phyloP scores from a whole-genome alignment of 2,888 invertebrate species.

The Crepidodera aurea region DNA sequence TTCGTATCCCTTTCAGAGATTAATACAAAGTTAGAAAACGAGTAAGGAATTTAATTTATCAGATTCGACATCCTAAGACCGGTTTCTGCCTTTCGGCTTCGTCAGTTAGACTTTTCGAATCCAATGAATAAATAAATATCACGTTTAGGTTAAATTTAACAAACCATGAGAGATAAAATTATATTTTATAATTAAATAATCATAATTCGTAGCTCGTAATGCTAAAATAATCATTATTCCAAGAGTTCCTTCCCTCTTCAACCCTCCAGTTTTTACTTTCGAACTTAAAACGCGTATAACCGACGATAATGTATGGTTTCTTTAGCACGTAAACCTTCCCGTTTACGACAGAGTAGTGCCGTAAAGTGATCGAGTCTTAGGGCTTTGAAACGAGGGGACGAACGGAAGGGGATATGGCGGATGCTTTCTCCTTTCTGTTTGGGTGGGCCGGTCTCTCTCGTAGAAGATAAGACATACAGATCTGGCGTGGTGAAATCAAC shows the following conservation, averaged over 20 bases:
- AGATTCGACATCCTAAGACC: no score
- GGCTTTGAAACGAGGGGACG: conserved; percentile 6
- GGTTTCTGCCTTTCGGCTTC: no score
- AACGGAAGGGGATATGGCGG: conserved; percentile 35
- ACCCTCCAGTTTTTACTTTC: conserved; percentile 25
- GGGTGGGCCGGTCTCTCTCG: conserved; percentile 43
- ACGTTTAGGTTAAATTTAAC: no score
- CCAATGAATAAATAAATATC: no score
- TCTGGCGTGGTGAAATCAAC: conserved; percentile 60
- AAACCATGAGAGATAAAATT: no score
- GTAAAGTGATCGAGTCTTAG: conserved; percentile 17
- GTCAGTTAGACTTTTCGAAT: no score
- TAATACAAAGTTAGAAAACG: no score
- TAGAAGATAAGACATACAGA: conserved; percentile 61
- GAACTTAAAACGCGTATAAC: conserved; percentile 28
- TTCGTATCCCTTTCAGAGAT: no score
- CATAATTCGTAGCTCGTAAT: no score
- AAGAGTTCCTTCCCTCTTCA: background rate
- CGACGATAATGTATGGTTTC: conserved; percentile 31
- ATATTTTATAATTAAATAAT: no score
- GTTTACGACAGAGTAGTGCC: conserved; percentile 20
- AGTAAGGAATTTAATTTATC: no score
- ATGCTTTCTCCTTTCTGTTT: conserved; percentile 38
- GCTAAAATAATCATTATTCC: background rate
- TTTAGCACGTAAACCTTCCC: conserved; percentile 30